Evolutionary conservation across 2,888 invertebrate genomes (phyloP), one percentile per base, ranked within the genome.

Genomic region (Eupithecia exiguata): DNA sequence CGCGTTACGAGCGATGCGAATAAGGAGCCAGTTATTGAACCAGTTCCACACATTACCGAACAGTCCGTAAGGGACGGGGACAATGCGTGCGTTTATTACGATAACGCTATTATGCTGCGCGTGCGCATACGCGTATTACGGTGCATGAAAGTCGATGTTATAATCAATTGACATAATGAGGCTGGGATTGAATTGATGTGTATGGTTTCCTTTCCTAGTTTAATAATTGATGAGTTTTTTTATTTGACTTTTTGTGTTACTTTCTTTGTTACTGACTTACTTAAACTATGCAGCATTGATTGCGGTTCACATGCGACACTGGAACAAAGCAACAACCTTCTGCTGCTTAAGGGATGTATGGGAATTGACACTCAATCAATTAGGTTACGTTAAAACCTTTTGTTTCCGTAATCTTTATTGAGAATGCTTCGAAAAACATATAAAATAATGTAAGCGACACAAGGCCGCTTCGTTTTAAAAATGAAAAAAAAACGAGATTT

Each of bases 11-110:
- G 46, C 46, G 5, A 46, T 46, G 58, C 58, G 58, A 58, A 58
- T 58, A 58, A 25, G 58, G 58, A 25, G 25, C 58, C 40, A 71
- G 67, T 71, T 74, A 40, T 67, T 74, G 62, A 25, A 58, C n/a
- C 43, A 63, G 46, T 35, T 61, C 38, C 38, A 70, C 46, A 67
- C 67, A 62, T 70, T 74, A 38, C 18, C 10, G 38, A 40, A 69
- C 7, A 66, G 69, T 65, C 40, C 58, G 66, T 58, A 25, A 58
- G 58, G 58, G 36, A 67, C 69, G 66, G 46, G 46, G 74, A 74
- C 66, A 71, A 71, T 68, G 65, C 65, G 63, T 65, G 71, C 68
- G 69, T 61, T 68, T 65, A 74, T 71, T 69, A 68, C 58, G 72
- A 72, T 75, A 72, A 67, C 61, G 63, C 62, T 69, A 67, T 63